A percentile compares a stretch with the other conserved stretches of the same genome.
These are phyloP conservation scores for Elephantulus edwardii DNA, from an alignment of 2,113 vertebrate species.

Conservation along the genomic window DNA sequence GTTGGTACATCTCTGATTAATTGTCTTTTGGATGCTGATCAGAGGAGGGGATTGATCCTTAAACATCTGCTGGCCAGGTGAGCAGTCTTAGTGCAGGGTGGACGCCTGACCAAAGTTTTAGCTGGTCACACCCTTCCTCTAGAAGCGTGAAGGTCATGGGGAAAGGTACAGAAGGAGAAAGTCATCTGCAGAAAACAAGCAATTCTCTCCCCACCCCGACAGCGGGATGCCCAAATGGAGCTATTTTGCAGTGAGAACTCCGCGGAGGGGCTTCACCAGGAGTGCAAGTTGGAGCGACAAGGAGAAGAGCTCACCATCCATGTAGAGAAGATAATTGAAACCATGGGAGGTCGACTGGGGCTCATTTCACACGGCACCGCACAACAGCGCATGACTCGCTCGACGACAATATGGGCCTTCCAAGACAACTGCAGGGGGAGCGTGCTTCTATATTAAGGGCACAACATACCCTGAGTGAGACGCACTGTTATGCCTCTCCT, in stretches of 20 bases:
- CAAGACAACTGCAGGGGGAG: conserved; percentile 20
- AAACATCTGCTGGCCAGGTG: background rate
- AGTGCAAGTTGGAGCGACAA: conserved; percentile 56
- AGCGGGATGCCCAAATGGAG: conserved; percentile 68
- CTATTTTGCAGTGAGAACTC: conserved; percentile 71
- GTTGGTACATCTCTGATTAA: too few relatives aligned
- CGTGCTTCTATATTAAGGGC: conserved; percentile 69
- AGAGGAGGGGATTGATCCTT: background rate
- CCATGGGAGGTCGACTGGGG: conserved; percentile 78
- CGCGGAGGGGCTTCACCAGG: conserved; percentile 69
- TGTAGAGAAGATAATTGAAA: conserved; percentile 81
- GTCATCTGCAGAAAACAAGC: conserved; percentile 59
- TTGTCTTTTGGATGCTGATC: background rate
- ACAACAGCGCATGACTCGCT: conserved; percentile 58
- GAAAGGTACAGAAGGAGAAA: conserved; percentile 9
- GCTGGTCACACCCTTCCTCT: background rate
- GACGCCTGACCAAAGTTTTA: background rate
- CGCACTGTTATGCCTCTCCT: conserved; percentile 72
- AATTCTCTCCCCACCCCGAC: conserved; percentile 46
- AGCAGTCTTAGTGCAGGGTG: background rate
- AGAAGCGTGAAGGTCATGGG: conserved; percentile 41
- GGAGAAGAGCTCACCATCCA: conserved; percentile 59
- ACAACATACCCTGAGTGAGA: conserved; percentile 73
- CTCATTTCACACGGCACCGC: conserved; percentile 76
- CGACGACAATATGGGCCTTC: conserved; percentile 62